phyloP scores from a whole-genome alignment of 2,797 vertebrate genomes.

The Setipinna tenuifilis region DNA sequence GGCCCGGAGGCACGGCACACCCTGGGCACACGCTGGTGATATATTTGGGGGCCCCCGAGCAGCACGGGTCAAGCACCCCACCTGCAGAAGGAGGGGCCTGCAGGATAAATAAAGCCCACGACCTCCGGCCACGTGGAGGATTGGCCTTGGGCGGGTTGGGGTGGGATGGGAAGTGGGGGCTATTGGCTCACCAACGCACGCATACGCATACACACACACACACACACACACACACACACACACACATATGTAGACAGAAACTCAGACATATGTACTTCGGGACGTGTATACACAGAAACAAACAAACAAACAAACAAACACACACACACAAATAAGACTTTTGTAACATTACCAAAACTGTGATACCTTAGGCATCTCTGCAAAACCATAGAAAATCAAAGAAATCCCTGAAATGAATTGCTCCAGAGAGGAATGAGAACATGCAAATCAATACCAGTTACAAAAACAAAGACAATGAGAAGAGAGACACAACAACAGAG shows the following conservation, averaged over 20 bases:
- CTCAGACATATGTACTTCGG: neutral
- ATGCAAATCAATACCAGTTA: neutral
- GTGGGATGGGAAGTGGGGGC: neutral
- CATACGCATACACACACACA: neutral
- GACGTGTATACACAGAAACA: neutral
- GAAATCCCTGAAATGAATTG: neutral
- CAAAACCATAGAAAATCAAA: slow-evolving; percentile 1
- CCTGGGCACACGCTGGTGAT: slow-evolving; percentile 16
- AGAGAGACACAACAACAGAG: neutral
- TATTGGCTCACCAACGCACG: neutral
- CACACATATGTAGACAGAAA: neutral
- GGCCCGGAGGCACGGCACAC: slow-evolving; percentile 13
- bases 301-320: neutral
- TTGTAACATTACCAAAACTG: neutral
- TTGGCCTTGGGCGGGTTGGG: neutral
- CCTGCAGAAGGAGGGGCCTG: neutral
- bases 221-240: slow-evolving; percentile 2
- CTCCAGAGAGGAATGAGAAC: neutral
- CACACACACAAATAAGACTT: neutral
- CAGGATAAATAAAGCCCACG: neutral
- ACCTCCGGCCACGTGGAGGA: slow-evolving; percentile 21
- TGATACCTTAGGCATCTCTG: neutral
- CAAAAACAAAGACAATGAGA: neutral
- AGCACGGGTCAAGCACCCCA: neutral
- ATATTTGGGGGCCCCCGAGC: slow-evolving; percentile 8